Conservation (phyloP, 30 jellyfish, hydroid and myxozoan genomes). For the Clytia hemisphaerica region DNA sequence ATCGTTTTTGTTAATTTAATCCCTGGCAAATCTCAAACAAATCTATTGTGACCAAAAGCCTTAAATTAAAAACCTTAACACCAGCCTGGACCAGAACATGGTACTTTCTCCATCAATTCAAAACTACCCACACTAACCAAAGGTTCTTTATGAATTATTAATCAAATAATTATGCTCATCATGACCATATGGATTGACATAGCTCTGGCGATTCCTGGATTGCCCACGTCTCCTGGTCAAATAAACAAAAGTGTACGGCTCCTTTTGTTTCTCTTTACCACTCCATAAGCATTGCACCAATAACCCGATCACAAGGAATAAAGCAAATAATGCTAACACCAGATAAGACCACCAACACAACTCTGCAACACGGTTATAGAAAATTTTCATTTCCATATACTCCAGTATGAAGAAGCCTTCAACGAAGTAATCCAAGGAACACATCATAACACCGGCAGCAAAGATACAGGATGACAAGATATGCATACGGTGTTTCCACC, state of each 20-base stretch:
- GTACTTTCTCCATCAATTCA: too few relatives aligned
- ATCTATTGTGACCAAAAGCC: too few relatives aligned
- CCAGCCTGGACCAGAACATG: too few relatives aligned
- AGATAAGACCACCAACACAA: conserved; percentile 86
- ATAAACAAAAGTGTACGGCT: conserved; percentile 61
- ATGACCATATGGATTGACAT: too few relatives aligned
- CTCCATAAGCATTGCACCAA: conserved; percentile 79
- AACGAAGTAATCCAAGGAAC: conserved; percentile 75
- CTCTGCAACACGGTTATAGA: conserved; percentile 67
- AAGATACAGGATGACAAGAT: conserved; percentile 53
- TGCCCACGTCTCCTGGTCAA: too few relatives aligned
- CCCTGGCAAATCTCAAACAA: too few relatives aligned
- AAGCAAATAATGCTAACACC: conserved; percentile 68
- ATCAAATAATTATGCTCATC: conserved; percentile 24
- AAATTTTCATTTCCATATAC: conserved; percentile 68
- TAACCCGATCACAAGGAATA: conserved; percentile 56
- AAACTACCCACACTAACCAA: too few relatives aligned
- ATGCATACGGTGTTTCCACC: conserved; percentile 92
- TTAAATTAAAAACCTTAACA: too few relatives aligned
- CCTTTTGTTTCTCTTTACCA: conserved; percentile 85
- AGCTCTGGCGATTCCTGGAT: too few relatives aligned
- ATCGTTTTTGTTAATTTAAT: too few relatives aligned
- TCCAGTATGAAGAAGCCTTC: conserved; percentile 70
- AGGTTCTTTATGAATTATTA: too few relatives aligned
- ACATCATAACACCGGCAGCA: conserved; percentile 69